Percentiles rank a stretch among this genome's conserved stretches.
Evolutionary conservation across 2,113 vertebrate genomes (phyloP).

Genomic region (Melospiza melodia): DNA sequence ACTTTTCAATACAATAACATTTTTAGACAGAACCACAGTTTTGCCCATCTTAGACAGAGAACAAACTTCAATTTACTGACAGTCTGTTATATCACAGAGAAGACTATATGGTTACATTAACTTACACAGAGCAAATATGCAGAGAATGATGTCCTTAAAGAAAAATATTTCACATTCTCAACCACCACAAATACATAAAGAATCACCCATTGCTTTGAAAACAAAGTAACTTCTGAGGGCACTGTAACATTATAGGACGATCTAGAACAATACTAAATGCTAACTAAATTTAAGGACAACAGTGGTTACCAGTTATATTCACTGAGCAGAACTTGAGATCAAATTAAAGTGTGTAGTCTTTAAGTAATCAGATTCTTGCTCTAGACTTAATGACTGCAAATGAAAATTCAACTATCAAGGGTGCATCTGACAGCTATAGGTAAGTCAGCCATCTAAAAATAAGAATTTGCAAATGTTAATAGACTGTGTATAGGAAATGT

Average conservation of each 20-base stretch:
- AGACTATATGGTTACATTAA: neutral
- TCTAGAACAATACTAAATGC: neutral
- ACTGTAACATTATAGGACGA: neutral
- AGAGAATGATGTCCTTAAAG: neutral
- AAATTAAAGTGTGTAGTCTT: neutral
- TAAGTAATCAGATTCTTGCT: neutral
- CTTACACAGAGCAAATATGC: neutral
- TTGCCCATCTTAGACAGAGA: neutral
- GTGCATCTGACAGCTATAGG: neutral
- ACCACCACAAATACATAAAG: neutral
- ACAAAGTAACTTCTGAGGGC: neutral
- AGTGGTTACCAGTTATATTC: neutral
- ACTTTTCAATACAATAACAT: neutral
- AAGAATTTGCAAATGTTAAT: slow-evolving; percentile 48
- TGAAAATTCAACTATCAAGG: slow-evolving; percentile 13
- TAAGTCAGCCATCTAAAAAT: slow-evolving; percentile 19
- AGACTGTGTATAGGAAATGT: slow-evolving; percentile 41
- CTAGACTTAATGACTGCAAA: neutral
- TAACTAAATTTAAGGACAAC: neutral
- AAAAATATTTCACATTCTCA: neutral
- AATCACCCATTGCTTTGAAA: neutral
- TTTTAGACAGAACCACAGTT: neutral
- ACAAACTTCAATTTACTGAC: neutral
- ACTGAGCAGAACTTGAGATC: neutral
- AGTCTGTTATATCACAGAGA: neutral